Conservation (phyloP, 2,797 vertebrate species). For the Myripristis murdjan region DNA sequence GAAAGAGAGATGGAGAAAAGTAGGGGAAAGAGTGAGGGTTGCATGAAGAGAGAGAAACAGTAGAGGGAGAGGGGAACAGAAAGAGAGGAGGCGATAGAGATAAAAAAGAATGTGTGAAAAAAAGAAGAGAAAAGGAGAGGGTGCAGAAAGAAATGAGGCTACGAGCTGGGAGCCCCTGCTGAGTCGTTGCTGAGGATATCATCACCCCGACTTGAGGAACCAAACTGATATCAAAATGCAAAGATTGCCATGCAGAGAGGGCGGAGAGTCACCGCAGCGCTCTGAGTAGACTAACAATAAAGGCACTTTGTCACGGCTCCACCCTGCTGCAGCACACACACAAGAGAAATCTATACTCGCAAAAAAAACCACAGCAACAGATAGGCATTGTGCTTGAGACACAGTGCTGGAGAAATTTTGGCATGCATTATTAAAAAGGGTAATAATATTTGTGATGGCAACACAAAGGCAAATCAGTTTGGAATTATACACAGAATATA, state of each 20-base stretch:
- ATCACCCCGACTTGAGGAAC: conserved; percentile 4
- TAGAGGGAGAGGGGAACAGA: too few species aligned
- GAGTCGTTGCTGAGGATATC: conserved; percentile 21
- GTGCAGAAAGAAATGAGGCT: background rate
- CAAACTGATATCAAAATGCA: conserved; percentile 2
- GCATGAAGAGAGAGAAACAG: background rate
- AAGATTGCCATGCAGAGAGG: conserved; percentile 4
- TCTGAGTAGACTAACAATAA: background rate
- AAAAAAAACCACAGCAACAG: background rate
- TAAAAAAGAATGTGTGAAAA: too few species aligned
- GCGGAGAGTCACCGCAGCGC: background rate
- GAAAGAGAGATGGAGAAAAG: background rate
- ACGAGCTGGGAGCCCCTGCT: background rate
- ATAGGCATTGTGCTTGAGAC: background rate
- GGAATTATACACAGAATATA: too few species aligned
- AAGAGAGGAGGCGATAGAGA: background rate
- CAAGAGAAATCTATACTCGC: background rate
- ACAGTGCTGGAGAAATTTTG: too few species aligned
- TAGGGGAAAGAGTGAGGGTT: background rate
- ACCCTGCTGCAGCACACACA: conserved; percentile 25
- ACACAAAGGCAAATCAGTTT: too few species aligned
- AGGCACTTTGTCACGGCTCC: background rate
- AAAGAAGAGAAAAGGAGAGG: too few species aligned
- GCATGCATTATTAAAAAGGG: too few species aligned
- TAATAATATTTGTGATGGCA: too few species aligned